Evolutionary conservation across 1,140 invertebrate genomes (phyloP), one percentile per base, ranked within the genome.

Genomic region (Lasioglossum baleicum): DNA sequence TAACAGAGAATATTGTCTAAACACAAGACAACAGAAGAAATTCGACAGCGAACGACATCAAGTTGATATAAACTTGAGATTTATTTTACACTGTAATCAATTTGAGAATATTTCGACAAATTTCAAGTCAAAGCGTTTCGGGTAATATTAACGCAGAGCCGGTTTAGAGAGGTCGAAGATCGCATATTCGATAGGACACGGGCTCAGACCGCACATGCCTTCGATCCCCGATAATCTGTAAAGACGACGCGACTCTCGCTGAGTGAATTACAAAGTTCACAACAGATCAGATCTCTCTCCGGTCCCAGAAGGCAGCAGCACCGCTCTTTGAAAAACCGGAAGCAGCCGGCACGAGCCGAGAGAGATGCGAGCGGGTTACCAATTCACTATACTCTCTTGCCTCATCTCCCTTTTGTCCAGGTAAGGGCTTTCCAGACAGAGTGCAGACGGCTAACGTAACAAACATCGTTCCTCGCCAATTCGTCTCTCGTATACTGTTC

Each of bases 341-440:
- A 90, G 73, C 89, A 90, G 89, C 89, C 89, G 89, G 89, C 89
- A 87, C 88, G 87, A 89, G 86, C 70, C 75, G 61, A 63, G 87
- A 63, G 87, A 88, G 86, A 88, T 85, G 82, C 76, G 86, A 87
- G 74, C 66, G 82, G 86, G 70, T 88, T 88, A 83, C 82, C 82
- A 83, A 88, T 85, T 74, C 82, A 78, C 65, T n/a, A 20, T 72
- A 56, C 66, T 56, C 63, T 71, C 31, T 63, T 66, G 81, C 67
- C 65, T 89, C 87, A 88, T 89, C 88, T 90, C 86, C 81, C 81
- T 83, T 70, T 63, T 75, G 70, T 63, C 75, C 60, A 75, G 82
- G 61, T 80, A 82, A 82, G 31, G 48, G 68, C 42, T 20, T 35
- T 22, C 26, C n/a, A 53, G 48, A 58, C 58, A 22, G 44, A 48